Evolutionary conservation across 1,140 invertebrate genomes (phyloP).

Genomic region (Lepeophtheirus salmonis): DNA sequence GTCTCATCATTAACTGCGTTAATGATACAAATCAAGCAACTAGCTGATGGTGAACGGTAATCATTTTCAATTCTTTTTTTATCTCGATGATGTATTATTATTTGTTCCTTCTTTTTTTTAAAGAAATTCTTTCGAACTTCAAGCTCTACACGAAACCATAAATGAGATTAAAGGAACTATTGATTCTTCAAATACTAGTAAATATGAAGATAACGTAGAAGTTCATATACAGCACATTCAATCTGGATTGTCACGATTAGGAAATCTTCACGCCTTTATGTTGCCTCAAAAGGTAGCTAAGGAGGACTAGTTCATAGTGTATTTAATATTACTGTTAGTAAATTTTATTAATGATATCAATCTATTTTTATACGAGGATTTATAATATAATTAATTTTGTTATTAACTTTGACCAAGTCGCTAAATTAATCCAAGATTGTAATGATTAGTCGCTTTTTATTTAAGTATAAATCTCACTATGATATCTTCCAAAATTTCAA

Average conservation of each 20-base stretch:
- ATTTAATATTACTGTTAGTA: too few species aligned
- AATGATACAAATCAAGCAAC: slow-evolving; percentile 7
- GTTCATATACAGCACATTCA: slow-evolving; percentile 81
- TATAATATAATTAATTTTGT: too few species aligned
- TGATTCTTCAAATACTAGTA: slow-evolving; percentile 49
- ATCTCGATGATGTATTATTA: too few species aligned
- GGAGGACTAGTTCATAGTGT: too few species aligned
- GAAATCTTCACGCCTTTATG: slow-evolving; percentile 28
- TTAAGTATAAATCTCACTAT: too few species aligned
- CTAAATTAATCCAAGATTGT: too few species aligned
- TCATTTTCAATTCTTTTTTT: neutral
- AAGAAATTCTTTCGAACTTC: slow-evolving; percentile 75
- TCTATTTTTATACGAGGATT: too few species aligned
- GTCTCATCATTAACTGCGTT: slow-evolving; percentile 11
- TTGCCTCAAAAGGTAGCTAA: neutral
- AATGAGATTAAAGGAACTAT: slow-evolving; percentile 64
- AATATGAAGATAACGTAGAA: slow-evolving; percentile 76
- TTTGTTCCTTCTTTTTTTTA: slow-evolving; percentile 23
- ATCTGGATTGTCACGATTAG: slow-evolving; percentile 48
- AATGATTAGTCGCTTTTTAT: too few species aligned
- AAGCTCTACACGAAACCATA: slow-evolving; percentile 77
- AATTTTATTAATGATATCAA: too few species aligned
- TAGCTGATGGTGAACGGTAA: slow-evolving; percentile 15
- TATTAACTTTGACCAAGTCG: too few species aligned
- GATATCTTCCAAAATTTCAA: too few species aligned